Percentiles rank a stretch among this genome's conserved stretches.
phyloP scores from a whole-genome alignment of 2,797 vertebrate genomes.

The Acanthurus lineatus region DNA sequence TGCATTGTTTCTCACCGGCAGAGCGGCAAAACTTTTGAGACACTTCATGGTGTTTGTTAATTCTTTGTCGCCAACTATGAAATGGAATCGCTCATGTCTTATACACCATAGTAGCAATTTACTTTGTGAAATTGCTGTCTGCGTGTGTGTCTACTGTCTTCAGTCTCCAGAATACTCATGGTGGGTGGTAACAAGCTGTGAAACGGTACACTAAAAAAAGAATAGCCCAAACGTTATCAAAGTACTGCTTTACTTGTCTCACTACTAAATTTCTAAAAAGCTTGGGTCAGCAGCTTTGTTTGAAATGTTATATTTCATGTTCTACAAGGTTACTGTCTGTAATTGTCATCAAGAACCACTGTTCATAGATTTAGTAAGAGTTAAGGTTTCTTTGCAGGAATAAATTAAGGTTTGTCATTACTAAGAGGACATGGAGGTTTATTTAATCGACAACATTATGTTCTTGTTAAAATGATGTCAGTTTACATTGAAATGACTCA shows the following conservation, averaged over 20 bases:
- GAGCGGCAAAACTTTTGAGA: not conserved
- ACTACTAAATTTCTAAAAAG: too few relatives aligned
- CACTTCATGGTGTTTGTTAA: not conserved
- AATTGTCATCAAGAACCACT: not conserved
- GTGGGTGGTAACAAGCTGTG: not conserved
- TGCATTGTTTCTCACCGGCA: not conserved
- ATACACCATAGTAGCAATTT: not conserved
- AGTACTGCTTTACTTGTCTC: not conserved
- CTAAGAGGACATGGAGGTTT: constrained; percentile 26
- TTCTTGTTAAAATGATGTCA: constrained; percentile 46
- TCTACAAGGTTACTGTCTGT: not conserved
- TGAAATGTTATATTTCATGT: not conserved
- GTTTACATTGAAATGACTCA: constrained; percentile 59
- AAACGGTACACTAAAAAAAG: not conserved
- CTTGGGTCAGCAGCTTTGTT: too few relatives aligned
- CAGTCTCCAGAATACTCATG: not conserved
- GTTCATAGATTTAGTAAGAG: not conserved
- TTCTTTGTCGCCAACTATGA: not conserved
- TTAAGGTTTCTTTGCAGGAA: not conserved
- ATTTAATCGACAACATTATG: constrained; percentile 13
- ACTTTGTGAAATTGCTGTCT: not conserved
- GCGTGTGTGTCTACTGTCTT: not conserved
- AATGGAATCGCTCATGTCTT: not conserved
- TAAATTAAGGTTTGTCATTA: not conserved
- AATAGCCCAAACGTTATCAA: not conserved